Conservation (phyloP, 2,797 vertebrate genomes). For the Sphenopsis melanotis region DNA sequence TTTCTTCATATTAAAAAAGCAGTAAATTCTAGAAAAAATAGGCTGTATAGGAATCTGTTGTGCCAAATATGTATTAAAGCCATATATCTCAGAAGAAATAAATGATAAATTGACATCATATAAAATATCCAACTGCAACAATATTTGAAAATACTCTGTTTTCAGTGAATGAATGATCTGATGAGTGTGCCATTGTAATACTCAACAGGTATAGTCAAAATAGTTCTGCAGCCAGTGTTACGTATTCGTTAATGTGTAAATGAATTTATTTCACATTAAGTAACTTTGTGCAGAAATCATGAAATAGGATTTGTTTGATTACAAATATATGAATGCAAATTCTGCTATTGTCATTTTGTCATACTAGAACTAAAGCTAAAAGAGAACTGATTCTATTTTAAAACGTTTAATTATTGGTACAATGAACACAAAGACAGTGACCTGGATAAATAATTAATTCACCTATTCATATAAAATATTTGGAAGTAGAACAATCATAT, state of each 20-base stretch:
- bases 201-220: background rate
- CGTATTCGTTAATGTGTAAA: background rate
- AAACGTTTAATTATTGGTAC: background rate
- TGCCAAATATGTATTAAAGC: background rate
- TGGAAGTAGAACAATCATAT: background rate
- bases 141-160: background rate
- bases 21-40: background rate
- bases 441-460: background rate
- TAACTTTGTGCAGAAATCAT: background rate
- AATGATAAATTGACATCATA: background rate
- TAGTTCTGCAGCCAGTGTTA: background rate
- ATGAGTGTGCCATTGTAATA: background rate
- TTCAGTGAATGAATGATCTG: background rate
- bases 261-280: conserved; percentile 20
- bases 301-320: background rate
- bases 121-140: background rate
- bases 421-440: background rate
- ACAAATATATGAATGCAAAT: background rate
- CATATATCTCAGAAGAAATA: background rate
- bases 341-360: background rate
- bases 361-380: background rate
- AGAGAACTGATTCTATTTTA: background rate
- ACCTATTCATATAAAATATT: background rate
- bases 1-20: background rate
- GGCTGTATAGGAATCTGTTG: background rate